Base-by-base conservation (phyloP, 2,113 vertebrate genomes). In the Cinclus mexicanus region DNA sequence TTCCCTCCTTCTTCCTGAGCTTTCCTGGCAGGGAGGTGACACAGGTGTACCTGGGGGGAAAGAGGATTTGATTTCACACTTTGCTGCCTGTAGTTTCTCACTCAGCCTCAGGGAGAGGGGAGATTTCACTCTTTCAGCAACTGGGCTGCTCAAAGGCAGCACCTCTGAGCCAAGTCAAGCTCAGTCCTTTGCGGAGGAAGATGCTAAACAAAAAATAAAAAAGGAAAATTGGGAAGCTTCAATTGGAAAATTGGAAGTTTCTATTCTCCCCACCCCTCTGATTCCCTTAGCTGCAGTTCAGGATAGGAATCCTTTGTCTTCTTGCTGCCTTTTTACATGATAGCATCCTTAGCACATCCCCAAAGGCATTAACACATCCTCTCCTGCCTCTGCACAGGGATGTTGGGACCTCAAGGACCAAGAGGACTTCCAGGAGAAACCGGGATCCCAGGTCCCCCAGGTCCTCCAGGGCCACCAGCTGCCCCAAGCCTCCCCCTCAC, bases 361-460 rank as follows among this genome's bases (percentile, higher is more conserved):
- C 59, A 85, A 63, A 67, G 26, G 25, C 24, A 52, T 19, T 78
- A 35, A 92, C 33, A 53, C 61, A 24, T 60, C 44, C 16, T 90
- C 71, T 88, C 35, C 59, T 83, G 29, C 53, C 76, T 95, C 87
- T 86, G 79, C 77, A 88, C 96, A 97, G 99, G 99, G 16, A 97
- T 97, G 50, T 6, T 97, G 83, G 98, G 98, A 91, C 98, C 98
- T 10, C 98, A 96, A 55, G 98, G 98, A 70, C 98, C 98, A 29
- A 98, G 98, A 61, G 99, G 99, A 83, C 94, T 97, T 70, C 98
- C 98, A 55, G 99, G 99, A 95, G 98, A 98, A 94, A 97, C 78
- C 0, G 99, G 99, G 67, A 98, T 95, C 23, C 98, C 98, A 0
- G 99, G 99, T 2, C 98, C 98, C 22, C 98, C 98, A 1, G 99